Evolutionary conservation across 1,140 invertebrate genomes (phyloP), one percentile per base, ranked within the genome.

Genomic region (Drosophila lini): DNA sequence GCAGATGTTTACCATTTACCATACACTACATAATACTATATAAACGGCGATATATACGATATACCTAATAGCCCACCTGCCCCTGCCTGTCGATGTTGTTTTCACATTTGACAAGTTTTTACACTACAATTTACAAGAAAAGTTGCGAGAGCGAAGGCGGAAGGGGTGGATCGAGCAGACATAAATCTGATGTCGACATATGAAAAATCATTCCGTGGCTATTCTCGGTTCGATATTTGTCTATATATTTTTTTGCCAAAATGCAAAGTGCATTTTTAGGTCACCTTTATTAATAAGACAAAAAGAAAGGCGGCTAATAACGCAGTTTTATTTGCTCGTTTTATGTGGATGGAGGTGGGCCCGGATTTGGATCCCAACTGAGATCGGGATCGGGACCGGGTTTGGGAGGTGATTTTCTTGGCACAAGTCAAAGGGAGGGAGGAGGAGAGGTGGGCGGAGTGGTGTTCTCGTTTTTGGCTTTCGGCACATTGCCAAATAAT

Each of bases 211-310:
- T 62, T 74, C 31, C 19, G 48, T 31, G 28, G 38, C 25, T 62
- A 73, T 56, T 64, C 41, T 53, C 22, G 42, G 36, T 60, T 63
- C 38, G 32, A 76, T 61, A 76, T 64, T 60, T 55, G 28, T 31
- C 22, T 70, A 22, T 70, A n/a, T 40, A 7, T 19, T 9, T 15
- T n/a, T 59, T 55, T 76, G 62, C 59, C 75, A 76, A 48, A 48
- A 62, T 85, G 81, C 74, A 78, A 74, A 61, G 57, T 85, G 81
- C 81, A 85, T 53, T 85, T 83, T 85, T 85, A 85, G 81, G 81
- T 84, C 81, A 84, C 79, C 64, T 85, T 85, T 85, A 85, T 78
- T 67, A 80, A 65, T 74, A 78, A 53, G 41, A 60, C 53, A 59
- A 41, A 81, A 58, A 42, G 41, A 44, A 52, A 67, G 48, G 36